A percentile compares a stretch with the other conserved stretches of the same genome.
Evolutionary conservation across 1,140 invertebrate species (phyloP).

Genomic region (Propsilocerus akamusi): DNA sequence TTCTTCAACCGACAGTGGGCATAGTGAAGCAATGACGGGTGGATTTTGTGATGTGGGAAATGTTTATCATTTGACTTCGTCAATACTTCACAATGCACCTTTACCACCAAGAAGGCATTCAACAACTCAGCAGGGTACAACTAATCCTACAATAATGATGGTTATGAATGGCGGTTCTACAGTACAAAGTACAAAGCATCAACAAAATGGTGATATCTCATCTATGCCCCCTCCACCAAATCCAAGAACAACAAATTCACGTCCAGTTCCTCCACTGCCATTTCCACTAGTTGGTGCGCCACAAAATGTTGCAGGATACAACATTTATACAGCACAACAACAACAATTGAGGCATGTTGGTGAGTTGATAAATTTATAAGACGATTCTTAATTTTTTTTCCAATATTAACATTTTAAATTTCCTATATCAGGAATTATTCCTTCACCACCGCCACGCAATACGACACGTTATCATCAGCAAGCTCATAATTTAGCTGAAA

Average conservation of each 20-base stretch:
- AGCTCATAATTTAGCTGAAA: conserved; percentile 57
- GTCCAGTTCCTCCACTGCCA: not conserved
- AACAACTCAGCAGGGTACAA: not conserved
- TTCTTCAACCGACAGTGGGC: conserved; percentile 70
- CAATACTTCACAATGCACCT: conserved; percentile 6
- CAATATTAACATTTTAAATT: not conserved
- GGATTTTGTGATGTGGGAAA: not conserved
- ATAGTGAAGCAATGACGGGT: conserved; percentile 26
- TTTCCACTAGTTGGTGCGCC: not conserved
- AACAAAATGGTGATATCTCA: not conserved
- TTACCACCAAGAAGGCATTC: not conserved
- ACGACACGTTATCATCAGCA: conserved; percentile 37
- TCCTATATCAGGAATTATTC: not conserved
- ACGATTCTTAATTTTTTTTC: not conserved
- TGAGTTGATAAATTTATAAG: not conserved
- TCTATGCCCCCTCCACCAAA: not conserved
- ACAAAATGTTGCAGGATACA: conserved; percentile 1
- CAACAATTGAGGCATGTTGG: not conserved
- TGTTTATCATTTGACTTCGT: conserved; percentile 7
- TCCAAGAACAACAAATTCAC: too few species aligned
- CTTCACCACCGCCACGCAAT: conserved; percentile 19
- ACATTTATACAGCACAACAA: not conserved
- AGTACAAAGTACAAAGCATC: conserved; percentile 1
- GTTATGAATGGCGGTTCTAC: too few species aligned
- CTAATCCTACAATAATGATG: not conserved